Percentiles rank a stretch among this genome's conserved stretches.
phyloP scores from a whole-genome alignment of 2,113 vertebrate species.

The Pipra filicauda region DNA sequence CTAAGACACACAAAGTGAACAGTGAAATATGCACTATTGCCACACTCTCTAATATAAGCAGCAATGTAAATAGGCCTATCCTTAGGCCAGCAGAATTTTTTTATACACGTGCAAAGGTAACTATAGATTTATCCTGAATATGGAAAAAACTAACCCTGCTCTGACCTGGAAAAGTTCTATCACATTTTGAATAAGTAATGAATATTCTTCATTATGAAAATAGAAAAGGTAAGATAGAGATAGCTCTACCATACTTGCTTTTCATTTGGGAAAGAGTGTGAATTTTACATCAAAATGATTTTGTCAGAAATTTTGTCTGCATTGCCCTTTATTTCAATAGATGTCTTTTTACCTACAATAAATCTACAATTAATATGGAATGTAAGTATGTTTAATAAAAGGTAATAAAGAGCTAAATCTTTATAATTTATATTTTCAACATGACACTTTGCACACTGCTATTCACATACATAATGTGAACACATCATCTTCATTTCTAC shows the following conservation, averaged over 20 bases:
- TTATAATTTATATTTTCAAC: background rate
- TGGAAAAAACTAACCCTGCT: background rate
- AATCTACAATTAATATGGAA: background rate
- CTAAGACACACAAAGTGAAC: background rate
- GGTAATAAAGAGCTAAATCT: background rate
- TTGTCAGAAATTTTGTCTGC: background rate
- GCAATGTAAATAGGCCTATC: background rate
- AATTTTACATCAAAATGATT: background rate
- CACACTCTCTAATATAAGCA: background rate
- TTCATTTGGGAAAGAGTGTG: background rate
- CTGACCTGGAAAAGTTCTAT: background rate
- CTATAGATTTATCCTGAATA: background rate
- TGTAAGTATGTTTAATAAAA: background rate
- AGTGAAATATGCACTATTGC: background rate
- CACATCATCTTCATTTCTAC: background rate
- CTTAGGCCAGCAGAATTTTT: background rate
- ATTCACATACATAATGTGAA: background rate
- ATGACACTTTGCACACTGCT: background rate
- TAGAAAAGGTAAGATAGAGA: background rate
- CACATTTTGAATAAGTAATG: background rate
- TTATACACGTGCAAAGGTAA: background rate
- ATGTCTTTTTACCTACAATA: background rate
- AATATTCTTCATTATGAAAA: background rate
- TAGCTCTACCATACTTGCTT: background rate
- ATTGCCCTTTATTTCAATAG: background rate